Conservation (phyloP, 64 coral and sea anemone species). For the Exaiptasia diaphana region DNA sequence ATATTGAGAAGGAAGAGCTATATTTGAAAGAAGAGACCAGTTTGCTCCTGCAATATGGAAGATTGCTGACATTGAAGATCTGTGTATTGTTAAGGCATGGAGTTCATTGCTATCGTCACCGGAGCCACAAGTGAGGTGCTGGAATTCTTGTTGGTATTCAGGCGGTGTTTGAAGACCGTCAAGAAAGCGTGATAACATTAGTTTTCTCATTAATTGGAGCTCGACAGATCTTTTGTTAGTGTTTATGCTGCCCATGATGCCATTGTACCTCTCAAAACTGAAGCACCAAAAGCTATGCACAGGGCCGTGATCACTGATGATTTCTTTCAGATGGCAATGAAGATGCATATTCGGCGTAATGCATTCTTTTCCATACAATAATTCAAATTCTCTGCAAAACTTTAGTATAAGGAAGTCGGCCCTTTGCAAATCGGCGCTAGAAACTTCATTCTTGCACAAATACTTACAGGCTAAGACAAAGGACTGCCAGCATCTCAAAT, state of each 20-base stretch:
- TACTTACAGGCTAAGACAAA: conserved; percentile 44
- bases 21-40: not conserved
- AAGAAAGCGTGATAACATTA: not conserved
- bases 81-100: not conserved
- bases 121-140: not conserved
- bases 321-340: conserved; percentile 16
- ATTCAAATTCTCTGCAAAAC: conserved; percentile 31
- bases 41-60: not conserved
- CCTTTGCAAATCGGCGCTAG: not conserved
- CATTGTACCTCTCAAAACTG: conserved; percentile 39
- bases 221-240: conserved; percentile 24
- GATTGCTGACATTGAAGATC: not conserved
- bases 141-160: not conserved
- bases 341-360: conserved; percentile 19
- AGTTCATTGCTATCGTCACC: not conserved
- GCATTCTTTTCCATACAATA: not conserved
- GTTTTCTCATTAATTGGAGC: conserved; percentile 18
- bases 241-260: not conserved
- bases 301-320: conserved; percentile 7
- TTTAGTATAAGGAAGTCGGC: not conserved
- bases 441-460: not conserved
- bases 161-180: not conserved
- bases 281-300: conserved; percentile 39
- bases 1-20: not conserved
- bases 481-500: conserved; percentile 39